Percentiles rank a stretch among this genome's conserved stretches.
Evolutionary conservation across 2,113 vertebrate species (phyloP).

Genomic region (Dryoscopus gambensis): DNA sequence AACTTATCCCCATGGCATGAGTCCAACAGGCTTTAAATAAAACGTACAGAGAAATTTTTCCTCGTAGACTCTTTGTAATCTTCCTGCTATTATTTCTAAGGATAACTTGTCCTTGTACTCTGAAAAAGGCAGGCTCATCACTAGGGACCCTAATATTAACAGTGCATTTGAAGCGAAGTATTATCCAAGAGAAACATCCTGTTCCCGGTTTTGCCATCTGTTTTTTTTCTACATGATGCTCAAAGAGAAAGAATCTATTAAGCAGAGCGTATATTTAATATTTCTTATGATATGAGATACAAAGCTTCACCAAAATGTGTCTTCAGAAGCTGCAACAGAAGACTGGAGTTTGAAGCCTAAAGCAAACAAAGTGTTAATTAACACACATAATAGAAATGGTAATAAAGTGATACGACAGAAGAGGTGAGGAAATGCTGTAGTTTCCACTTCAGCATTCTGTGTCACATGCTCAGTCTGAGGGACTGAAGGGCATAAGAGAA

Average conservation of each 20-base stretch:
- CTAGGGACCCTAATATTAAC: conserved; percentile 1
- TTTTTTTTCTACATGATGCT: not conserved
- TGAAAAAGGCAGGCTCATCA: not conserved
- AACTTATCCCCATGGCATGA: not conserved
- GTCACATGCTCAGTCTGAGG: not conserved
- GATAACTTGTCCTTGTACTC: conserved; percentile 30
- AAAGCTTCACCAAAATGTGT: not conserved
- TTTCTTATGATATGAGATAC: not conserved
- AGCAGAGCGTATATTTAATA: not conserved
- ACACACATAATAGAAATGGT: not conserved
- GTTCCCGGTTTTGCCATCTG: conserved; percentile 23
- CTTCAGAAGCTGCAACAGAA: not conserved
- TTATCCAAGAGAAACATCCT: conserved; percentile 12
- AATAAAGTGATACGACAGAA: not conserved
- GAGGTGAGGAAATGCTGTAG: not conserved
- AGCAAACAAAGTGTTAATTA: conserved; percentile 10
- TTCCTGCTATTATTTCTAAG: conserved; percentile 14
- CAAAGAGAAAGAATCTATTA: conserved; percentile 1
- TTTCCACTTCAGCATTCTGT: not conserved
- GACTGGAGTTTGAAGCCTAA: not conserved
- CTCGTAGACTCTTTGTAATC: not conserved
- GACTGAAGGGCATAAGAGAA: not conserved
- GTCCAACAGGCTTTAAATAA: conserved; percentile 13
- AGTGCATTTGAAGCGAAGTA: not conserved
- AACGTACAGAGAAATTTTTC: not conserved